These are phyloP conservation scores for Silurus aristotelis DNA, from an alignment of 2,797 vertebrate genomes.

Conservation along the genomic window DNA sequence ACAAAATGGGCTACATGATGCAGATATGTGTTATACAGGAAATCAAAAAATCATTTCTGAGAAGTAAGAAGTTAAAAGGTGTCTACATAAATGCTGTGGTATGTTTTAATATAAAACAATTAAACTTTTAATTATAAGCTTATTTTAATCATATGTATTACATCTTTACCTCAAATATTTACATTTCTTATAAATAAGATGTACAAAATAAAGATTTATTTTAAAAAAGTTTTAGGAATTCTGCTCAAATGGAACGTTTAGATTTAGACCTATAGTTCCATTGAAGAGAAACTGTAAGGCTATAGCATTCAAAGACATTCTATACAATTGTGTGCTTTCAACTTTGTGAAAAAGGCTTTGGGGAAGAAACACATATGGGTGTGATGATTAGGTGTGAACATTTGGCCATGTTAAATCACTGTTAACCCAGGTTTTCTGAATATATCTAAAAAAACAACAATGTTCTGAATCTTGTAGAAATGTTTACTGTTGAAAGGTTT, in stretches of 20 bases:
- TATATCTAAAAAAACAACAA: background rate
- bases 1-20: slow-evolving; percentile 9
- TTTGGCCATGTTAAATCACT: background rate
- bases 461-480: background rate
- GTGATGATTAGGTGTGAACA: background rate
- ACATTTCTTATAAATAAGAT: slow-evolving; percentile 25
- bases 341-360: background rate
- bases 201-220: background rate
- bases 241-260: background rate
- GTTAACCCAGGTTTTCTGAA: background rate
- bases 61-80: slow-evolving; percentile 6
- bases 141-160: slow-evolving; percentile 21
- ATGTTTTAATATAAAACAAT: slow-evolving; percentile 80
- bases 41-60: slow-evolving; percentile 20
- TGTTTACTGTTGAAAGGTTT: background rate
- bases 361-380: background rate
- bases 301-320: background rate
- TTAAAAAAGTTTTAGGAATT: background rate
- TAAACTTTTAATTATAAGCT: slow-evolving; percentile 23
- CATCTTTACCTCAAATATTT: slow-evolving; percentile 21
- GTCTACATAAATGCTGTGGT: slow-evolving; percentile 30
- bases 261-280: background rate
- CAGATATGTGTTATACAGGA: slow-evolving; percentile 27
- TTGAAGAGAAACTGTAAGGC: background rate
- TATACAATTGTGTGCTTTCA: background rate